These are phyloP conservation scores for Neopelma chrysocephalum DNA, from an alignment of 2,797 vertebrate species.

Conservation along the genomic window DNA sequence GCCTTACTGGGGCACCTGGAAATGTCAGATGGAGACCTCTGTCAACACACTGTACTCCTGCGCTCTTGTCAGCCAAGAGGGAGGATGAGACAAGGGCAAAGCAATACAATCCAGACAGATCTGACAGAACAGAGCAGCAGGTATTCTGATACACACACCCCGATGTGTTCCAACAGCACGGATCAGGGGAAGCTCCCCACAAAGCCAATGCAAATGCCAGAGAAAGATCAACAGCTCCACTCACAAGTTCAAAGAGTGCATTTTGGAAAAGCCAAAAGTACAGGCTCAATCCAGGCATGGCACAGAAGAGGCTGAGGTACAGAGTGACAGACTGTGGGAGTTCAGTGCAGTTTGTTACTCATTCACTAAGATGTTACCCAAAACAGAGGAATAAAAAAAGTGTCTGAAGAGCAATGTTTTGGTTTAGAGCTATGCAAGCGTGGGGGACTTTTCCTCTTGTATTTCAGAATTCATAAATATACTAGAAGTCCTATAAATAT, in stretches of 20 bases:
- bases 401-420: neutral
- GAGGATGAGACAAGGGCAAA: neutral
- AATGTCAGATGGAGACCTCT: neutral
- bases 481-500: neutral
- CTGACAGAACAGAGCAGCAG: neutral
- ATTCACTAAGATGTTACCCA: neutral
- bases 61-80: neutral
- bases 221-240: neutral
- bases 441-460: neutral
- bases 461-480: neutral
- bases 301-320: neutral
- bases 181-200: rapidly evolving
- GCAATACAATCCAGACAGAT: neutral
- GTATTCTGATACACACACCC: rapidly evolving
- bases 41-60: neutral
- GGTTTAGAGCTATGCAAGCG: neutral
- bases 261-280: neutral
- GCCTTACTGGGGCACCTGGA: neutral
- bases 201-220: neutral
- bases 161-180: rapidly evolving
- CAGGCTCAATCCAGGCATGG: neutral
- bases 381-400: neutral
- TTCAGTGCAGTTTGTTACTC: neutral
- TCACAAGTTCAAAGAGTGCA: neutral
- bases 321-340: neutral